phyloP scores from a whole-genome alignment of 1,140 invertebrate genomes.

The Hirudo medicinalis region DNA sequence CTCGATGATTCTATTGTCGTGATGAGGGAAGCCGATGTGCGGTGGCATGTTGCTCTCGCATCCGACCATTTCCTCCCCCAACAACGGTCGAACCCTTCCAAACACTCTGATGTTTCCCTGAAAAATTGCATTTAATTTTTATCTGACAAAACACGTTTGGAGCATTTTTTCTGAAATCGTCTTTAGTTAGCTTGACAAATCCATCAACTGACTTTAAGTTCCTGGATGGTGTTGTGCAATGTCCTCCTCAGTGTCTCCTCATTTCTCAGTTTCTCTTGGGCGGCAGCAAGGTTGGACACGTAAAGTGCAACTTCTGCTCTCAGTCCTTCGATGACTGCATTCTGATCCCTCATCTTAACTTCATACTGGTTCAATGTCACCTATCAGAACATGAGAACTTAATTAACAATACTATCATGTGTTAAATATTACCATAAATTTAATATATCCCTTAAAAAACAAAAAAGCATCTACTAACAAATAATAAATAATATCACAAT shows the following conservation, averaged over 20 bases:
- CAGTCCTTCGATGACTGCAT: slow-evolving; percentile 26
- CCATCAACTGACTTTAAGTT: slow-evolving; percentile 37
- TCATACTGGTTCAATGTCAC: not conserved
- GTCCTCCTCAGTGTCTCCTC: slow-evolving; percentile 37
- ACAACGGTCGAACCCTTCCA: slow-evolving; percentile 39
- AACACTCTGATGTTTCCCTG: slow-evolving; percentile 45
- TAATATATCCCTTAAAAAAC: too few species aligned
- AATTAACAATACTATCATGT: too few species aligned
- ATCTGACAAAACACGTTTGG: too few species aligned
- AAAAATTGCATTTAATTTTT: not conserved
- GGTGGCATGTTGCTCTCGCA: slow-evolving; percentile 40
- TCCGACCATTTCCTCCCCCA: slow-evolving; percentile 31
- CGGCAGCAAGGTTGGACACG: slow-evolving; percentile 32
- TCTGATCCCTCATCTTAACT: not conserved
- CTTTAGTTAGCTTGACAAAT: not conserved
- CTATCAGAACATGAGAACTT: not conserved
- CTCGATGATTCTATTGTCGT: slow-evolving; percentile 56
- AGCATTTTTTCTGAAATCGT: too few species aligned
- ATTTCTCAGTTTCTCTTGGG: slow-evolving; percentile 29
- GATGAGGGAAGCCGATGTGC: slow-evolving; percentile 78
- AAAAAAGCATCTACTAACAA: too few species aligned
- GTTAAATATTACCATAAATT: too few species aligned
- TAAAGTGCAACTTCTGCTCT: slow-evolving; percentile 33
- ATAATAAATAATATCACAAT: too few species aligned
- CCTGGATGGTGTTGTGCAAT: slow-evolving; percentile 46